Conservation (phyloP, 2,797 vertebrate species). For the Discoglossus pictus region DNA sequence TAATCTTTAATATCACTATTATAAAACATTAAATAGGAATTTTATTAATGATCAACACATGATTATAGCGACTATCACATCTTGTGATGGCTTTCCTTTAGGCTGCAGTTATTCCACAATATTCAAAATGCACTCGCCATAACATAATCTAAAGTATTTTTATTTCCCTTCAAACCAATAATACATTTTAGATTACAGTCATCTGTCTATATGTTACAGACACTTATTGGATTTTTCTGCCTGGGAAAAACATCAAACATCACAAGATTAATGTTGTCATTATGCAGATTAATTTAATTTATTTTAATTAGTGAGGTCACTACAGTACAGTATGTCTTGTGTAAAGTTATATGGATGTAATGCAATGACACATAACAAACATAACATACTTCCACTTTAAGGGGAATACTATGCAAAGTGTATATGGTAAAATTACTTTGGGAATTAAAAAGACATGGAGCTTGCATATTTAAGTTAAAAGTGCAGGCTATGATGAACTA, state of each 20-base stretch:
- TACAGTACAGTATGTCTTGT: not conserved
- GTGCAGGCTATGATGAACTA: too few relatives aligned
- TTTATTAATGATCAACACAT: too few relatives aligned
- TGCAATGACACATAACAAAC: too few relatives aligned
- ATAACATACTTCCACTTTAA: too few relatives aligned
- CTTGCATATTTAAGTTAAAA: too few relatives aligned
- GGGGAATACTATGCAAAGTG: too few relatives aligned
- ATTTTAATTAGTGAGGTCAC: constrained; percentile 21
- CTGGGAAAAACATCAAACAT: constrained; percentile 2
- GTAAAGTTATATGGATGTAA: too few relatives aligned
- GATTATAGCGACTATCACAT: too few relatives aligned
- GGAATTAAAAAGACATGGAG: too few relatives aligned
- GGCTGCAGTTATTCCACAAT: not conserved
- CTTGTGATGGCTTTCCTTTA: not conserved
- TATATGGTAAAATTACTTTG: too few relatives aligned
- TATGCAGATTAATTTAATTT: constrained; percentile 20
- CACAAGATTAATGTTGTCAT: not conserved
- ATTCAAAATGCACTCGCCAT: not conserved
- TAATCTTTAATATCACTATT: too few relatives aligned
- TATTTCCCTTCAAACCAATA: constrained; percentile 18
- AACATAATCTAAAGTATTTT: constrained; percentile 33
- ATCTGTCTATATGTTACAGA: constrained; percentile 24
- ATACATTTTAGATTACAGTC: constrained; percentile 23
- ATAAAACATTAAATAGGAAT: too few relatives aligned
- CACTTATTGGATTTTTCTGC: constrained; percentile 9